Percentiles rank a stretch among this genome's conserved stretches.
phyloP scores from a whole-genome alignment of 2,888 invertebrate genomes.

The Cephus rjabovi region DNA sequence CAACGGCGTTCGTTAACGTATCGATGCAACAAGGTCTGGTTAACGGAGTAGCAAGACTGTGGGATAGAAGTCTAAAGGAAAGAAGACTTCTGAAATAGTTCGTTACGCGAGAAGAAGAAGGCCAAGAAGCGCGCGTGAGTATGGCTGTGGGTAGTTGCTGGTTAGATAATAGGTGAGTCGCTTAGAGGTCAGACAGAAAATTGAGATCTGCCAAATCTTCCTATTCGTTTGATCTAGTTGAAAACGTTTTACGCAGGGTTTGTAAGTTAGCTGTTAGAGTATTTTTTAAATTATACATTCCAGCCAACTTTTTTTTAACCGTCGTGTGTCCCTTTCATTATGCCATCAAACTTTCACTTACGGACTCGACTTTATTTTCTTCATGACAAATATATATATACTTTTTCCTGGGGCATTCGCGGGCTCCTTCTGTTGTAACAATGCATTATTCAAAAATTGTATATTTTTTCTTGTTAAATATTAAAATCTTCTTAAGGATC shows the following conservation, averaged over 20 bases:
- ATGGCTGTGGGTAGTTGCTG: neutral
- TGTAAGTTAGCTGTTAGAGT: no score
- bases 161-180: conserved; percentile 48
- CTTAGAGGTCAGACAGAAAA: conserved; percentile 9
- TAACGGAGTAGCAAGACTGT: neutral
- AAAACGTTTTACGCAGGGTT: no score
- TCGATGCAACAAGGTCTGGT: neutral
- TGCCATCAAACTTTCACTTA: no score
- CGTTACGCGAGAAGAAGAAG: conserved; percentile 40
- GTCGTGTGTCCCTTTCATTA: neutral
- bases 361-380: no score
- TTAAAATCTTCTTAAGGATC: no score
- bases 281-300: neutral
- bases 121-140: conserved; percentile 35
- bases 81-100: conserved; percentile 40
- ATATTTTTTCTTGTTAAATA: no score
- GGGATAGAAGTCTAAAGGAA: neutral
- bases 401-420: no score
- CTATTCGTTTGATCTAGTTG: no score
- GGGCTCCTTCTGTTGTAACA: no score
- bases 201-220: conserved; percentile 2
- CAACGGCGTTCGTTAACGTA: neutral
- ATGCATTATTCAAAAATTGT: no score
- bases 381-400: no score
- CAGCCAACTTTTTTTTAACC: neutral